Percentiles rank a stretch among this genome's conserved stretches.
These are phyloP conservation scores for Caradrina clavipalpis DNA, from an alignment of 2,888 invertebrate species.

Conservation along the genomic window DNA sequence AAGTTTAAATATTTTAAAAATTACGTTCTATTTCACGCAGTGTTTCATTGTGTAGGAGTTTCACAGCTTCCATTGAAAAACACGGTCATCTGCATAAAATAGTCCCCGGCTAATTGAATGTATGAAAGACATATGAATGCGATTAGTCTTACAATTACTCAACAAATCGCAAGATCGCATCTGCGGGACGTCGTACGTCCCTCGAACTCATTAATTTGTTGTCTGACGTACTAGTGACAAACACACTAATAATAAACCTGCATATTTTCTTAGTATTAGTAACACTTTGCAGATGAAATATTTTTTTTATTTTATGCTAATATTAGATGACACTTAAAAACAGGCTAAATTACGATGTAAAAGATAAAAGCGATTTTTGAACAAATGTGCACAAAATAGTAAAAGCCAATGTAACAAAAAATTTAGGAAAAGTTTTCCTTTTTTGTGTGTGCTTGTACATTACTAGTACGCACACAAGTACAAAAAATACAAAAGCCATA, in stretches of 20 bases:
- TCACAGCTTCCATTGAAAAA: constrained; percentile 33
- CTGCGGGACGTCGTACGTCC: constrained; percentile 48
- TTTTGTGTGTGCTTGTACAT: background rate
- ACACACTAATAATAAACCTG: constrained; percentile 56
- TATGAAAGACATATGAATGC: constrained; percentile 56
- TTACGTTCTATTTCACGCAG: constrained; percentile 17
- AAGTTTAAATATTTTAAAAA: constrained; percentile 4
- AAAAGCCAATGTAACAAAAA: background rate
- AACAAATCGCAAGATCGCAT: constrained; percentile 62
- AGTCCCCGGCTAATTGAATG: constrained; percentile 42
- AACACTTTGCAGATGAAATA: constrained; percentile 37
- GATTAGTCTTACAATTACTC: constrained; percentile 58
- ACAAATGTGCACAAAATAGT: background rate
- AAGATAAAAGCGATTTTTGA: background rate
- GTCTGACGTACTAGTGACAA: constrained; percentile 58
- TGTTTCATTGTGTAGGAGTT: constrained; percentile 30
- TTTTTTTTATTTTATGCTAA: constrained; percentile 33
- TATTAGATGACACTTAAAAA: constrained; percentile 32
- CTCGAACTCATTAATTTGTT: constrained; percentile 60
- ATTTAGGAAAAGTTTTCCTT: background rate
- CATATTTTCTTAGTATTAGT: constrained; percentile 42
- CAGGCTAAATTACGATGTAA: background rate
- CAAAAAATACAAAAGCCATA: no score
- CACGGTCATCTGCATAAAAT: constrained; percentile 44
- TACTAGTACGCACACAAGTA: no score